Conservation (phyloP, 2,113 vertebrate species). For the Trematocara stigmaticum region DNA sequence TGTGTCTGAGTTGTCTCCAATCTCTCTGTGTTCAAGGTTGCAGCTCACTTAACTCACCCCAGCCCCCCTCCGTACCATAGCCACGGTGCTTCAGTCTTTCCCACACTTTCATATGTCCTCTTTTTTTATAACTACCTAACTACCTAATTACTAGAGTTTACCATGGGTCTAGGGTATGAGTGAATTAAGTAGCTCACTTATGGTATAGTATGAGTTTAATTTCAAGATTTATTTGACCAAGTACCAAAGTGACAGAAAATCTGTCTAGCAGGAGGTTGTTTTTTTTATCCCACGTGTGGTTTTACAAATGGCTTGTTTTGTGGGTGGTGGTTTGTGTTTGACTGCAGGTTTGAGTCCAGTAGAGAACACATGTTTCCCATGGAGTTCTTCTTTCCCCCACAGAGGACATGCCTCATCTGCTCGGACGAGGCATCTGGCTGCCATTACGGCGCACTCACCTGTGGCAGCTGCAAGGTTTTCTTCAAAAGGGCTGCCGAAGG, state of each 20-base stretch:
- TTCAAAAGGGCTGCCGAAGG: conserved; percentile 99
- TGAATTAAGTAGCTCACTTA: neutral
- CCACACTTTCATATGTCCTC: conserved; percentile 22
- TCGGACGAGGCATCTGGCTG: conserved; percentile 96
- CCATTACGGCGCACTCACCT: conserved; percentile 96
- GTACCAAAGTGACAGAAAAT: neutral
- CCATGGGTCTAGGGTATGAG: neutral
- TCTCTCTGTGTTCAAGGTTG: conserved; percentile 51
- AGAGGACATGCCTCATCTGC: conserved; percentile 94
- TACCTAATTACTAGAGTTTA: neutral
- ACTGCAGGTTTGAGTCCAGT: conserved; percentile 79
- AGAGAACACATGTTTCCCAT: conserved; percentile 90
- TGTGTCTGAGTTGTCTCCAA: conserved; percentile 65
- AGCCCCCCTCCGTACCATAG: neutral
- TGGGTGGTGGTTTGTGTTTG: neutral
- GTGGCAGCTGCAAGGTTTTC: conserved; percentile 99
- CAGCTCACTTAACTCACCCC: neutral
- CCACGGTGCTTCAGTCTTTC: conserved; percentile 4
- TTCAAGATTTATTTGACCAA: neutral
- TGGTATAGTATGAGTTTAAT: neutral
- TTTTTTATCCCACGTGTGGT: neutral
- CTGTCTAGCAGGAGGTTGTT: neutral
- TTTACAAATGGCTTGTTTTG: neutral
- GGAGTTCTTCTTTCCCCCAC: conserved; percentile 96
- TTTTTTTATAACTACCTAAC: conserved; percentile 1